These are phyloP conservation scores for Stictonetta naevosa DNA, from an alignment of 2,113 vertebrate species.

Conservation along the genomic window DNA sequence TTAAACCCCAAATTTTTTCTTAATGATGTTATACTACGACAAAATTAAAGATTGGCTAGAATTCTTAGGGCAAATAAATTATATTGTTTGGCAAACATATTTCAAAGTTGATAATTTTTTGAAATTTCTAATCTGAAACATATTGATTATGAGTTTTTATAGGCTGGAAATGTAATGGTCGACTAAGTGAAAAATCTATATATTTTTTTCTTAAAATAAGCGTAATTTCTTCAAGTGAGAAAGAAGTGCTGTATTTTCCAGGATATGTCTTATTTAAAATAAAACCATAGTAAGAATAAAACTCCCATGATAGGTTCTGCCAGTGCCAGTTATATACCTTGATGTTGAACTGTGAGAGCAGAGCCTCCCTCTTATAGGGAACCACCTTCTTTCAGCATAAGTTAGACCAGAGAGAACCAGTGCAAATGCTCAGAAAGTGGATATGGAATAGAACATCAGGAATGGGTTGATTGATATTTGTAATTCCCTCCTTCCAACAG, in stretches of 20 bases:
- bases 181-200: not conserved
- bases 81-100: not conserved
- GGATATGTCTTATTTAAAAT: not conserved
- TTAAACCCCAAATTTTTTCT: not conserved
- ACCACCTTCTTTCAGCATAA: not conserved
- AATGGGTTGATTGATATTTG: not conserved
- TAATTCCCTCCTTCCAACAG: not conserved
- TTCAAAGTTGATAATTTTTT: not conserved
- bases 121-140: not conserved
- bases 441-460: not conserved
- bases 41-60: not conserved
- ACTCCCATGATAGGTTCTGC: not conserved
- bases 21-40: not conserved
- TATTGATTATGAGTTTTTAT: not conserved
- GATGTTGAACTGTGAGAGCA: not conserved
- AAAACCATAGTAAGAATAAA: not conserved
- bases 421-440: not conserved
- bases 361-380: not conserved
- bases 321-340: not conserved
- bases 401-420: not conserved
- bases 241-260: not conserved
- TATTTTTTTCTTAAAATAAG: not conserved
- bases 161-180: not conserved
- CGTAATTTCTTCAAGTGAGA: not conserved
- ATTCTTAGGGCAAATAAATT: not conserved